phyloP scores from a whole-genome alignment of 2,113 vertebrate species.

The Nothocercus julius region DNA sequence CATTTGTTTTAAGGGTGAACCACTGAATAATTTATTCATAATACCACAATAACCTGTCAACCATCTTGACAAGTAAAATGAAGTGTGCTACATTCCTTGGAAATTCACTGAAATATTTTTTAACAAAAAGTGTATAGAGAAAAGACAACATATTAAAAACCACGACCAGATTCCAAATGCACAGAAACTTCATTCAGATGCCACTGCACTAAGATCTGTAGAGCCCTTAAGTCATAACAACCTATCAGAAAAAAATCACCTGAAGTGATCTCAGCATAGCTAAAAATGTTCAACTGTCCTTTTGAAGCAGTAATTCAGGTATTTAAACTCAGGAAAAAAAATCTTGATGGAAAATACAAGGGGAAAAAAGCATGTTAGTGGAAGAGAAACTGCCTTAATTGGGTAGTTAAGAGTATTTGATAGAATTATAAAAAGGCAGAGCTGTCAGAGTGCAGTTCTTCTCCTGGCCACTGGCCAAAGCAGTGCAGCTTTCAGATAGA shows the following conservation, averaged over 20 bases:
- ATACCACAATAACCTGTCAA: slow-evolving; percentile 48
- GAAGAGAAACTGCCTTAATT: slow-evolving; percentile 32
- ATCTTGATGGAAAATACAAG: slow-evolving; percentile 42
- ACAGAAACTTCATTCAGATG: slow-evolving; percentile 51
- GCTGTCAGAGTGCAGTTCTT: slow-evolving; percentile 16
- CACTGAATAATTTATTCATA: slow-evolving; percentile 65
- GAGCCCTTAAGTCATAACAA: slow-evolving; percentile 59
- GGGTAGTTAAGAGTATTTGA: slow-evolving; percentile 19
- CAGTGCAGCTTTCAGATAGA: background rate
- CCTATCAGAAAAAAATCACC: slow-evolving; percentile 57
- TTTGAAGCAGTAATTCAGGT: slow-evolving; percentile 53
- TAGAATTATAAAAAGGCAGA: slow-evolving; percentile 38
- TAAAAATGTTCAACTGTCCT: slow-evolving; percentile 55
- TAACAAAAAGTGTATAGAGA: slow-evolving; percentile 16
- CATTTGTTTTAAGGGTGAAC: slow-evolving; percentile 47
- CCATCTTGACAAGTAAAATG: slow-evolving; percentile 62
- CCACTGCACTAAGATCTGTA: slow-evolving; percentile 29
- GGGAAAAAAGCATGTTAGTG: slow-evolving; percentile 11
- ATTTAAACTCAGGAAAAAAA: slow-evolving; percentile 44
- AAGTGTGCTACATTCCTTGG: slow-evolving; percentile 19
- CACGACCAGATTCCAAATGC: slow-evolving; percentile 13
- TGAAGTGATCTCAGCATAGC: slow-evolving; percentile 34
- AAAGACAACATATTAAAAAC: slow-evolving; percentile 44
- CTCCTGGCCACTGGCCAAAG: slow-evolving; percentile 38
- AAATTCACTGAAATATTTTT: slow-evolving; percentile 34